Base-by-base conservation (phyloP, 2,888 invertebrate genomes). In the Eurytoma adleriae region DNA sequence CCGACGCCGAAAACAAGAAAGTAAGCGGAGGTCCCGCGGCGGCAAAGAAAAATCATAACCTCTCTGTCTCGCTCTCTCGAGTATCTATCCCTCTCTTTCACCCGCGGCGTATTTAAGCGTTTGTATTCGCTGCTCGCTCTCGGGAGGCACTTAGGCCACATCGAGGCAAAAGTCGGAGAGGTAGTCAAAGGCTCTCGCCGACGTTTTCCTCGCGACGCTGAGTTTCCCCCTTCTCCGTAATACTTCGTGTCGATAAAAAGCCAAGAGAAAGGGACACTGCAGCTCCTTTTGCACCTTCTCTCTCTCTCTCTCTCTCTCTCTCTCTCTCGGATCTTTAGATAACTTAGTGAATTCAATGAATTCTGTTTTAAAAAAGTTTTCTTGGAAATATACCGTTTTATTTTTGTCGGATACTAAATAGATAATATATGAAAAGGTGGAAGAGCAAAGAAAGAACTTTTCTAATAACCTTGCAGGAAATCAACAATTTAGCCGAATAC, bases 141-240 rank as follows among this genome's bases (percentile, higher is more conserved):
- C 62, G 40, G 40, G 62, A 72, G 72, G 48, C 3, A 16, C 52
- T 74, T 56, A 56, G 18, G 54, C 64, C 3, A 24, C 61, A 54
- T 56, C 66, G 66, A 30, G 76, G 76, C 61, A 62, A 69, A 77
- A 64, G 69, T 69, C 61, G 62, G 2, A 48, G 69, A 16, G 68
- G 66, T 54, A 80, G 80, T 77, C 80, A 80, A 80, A 71, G 78
- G 81, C 75, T 59, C 69, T 61, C 72, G 76, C 76, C 56, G 77
- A 40, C 59, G 79, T 61, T 79, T 78, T 59, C 62, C 52, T 72
- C 62, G 27, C 24, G 61, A 50, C 14, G 52, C 62, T 18, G 69
- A 7, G 24, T 64, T n/a, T 13, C 24, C n/a, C 50, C 50, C 67
- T 16, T 13, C 24, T 20, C 24, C 24, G 24, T 24, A 14, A 24